Evolutionary conservation across 2,888 invertebrate genomes (phyloP).

Genomic region (Metalampra italica): DNA sequence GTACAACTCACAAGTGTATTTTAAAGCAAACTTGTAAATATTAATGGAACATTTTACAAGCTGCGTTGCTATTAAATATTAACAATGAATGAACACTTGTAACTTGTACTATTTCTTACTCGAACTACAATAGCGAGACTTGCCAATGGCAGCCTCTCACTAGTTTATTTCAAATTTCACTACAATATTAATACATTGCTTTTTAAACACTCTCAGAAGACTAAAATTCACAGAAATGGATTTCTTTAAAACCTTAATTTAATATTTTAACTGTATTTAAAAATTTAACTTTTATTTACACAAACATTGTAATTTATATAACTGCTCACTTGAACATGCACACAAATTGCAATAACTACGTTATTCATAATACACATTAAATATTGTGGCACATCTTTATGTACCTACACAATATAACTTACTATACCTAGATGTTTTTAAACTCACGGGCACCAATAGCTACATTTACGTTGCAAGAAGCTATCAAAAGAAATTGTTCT

Average conservation of each 20-base stretch:
- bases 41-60: not conserved
- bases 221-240: not conserved
- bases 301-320: slow-evolving; percentile 2
- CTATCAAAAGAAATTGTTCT: too few species aligned
- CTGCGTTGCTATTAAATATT: too few species aligned
- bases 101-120: too few species aligned
- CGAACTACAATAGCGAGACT: too few species aligned
- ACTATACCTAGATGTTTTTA: too few species aligned
- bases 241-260: slow-evolving; percentile 1
- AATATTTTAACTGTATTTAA: not conserved
- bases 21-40: not conserved
- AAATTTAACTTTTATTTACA: slow-evolving; percentile 10
- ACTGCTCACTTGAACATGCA: not conserved
- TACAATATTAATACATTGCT: slow-evolving; percentile 10
- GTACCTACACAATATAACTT: not conserved
- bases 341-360: slow-evolving; percentile 4
- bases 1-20: not conserved
- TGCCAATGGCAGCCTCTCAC: too few species aligned
- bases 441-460: too few species aligned
- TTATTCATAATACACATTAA: not conserved
- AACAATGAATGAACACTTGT: too few species aligned
- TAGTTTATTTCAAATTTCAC: not conserved
- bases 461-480: too few species aligned
- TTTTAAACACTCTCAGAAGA: not conserved
- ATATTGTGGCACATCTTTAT: not conserved